Conservation (phyloP, 2,888 invertebrate genomes). For the Trichacis sp. region DNA sequence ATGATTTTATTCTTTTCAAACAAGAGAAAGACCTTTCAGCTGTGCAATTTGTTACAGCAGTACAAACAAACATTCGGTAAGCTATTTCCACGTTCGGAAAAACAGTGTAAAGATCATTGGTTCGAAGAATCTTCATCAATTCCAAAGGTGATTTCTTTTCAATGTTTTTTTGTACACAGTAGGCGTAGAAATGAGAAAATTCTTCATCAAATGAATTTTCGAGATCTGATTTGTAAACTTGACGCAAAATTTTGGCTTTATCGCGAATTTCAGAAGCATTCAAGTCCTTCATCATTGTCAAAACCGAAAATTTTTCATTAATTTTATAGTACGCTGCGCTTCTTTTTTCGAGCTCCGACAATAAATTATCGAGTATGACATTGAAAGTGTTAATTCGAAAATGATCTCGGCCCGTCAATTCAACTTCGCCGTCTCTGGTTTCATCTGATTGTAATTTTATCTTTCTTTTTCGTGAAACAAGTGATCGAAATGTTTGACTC, state of each 20-base stretch:
- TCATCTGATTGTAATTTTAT: slow-evolving; percentile 11
- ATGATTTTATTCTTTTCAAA: no score
- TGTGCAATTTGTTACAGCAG: no score
- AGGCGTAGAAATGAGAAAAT: no score
- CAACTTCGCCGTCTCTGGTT: slow-evolving; percentile 13
- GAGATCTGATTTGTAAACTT: not conserved
- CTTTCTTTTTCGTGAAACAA: not conserved
- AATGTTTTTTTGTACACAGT: no score
- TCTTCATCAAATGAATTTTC: slow-evolving; percentile 1
- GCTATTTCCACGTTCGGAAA: no score
- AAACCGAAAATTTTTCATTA: slow-evolving; percentile 2
- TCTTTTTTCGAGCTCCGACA: not conserved
- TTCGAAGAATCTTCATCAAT: no score
- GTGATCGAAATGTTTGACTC: not conserved
- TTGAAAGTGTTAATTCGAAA: no score
- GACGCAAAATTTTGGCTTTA: not conserved
- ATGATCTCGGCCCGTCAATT: slow-evolving; percentile 10
- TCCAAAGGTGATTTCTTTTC: not conserved
- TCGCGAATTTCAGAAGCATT: slow-evolving; percentile 1
- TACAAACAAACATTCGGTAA: no score
- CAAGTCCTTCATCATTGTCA: no score
- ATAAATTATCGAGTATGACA: no score
- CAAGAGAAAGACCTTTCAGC: no score
- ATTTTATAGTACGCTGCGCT: not conserved
- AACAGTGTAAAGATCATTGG: no score